Percentiles rank a stretch among this genome's conserved stretches.
Conservation (phyloP, 2,888 invertebrate species). For the Pristionchus fissidentatus region DNA sequence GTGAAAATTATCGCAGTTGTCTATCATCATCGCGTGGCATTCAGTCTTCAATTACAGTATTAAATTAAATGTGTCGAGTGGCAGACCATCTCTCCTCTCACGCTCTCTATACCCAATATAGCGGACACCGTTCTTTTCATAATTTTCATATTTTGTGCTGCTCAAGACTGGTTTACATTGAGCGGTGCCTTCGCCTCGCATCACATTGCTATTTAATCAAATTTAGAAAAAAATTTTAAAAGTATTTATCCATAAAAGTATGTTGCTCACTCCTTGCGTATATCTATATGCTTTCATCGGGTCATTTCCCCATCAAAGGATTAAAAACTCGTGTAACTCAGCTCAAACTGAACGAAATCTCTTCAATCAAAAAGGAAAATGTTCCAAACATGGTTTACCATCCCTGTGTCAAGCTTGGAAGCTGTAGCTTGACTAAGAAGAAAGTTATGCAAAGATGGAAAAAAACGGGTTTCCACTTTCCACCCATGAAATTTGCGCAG, state of each 20-base stretch:
- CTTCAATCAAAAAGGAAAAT: slow-evolving; percentile 76
- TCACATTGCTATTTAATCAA: not conserved
- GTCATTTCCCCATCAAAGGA: too few relatives aligned
- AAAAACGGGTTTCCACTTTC: too few relatives aligned
- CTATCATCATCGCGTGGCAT: slow-evolving; percentile 72
- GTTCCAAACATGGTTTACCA: slow-evolving; percentile 54
- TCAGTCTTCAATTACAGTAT: slow-evolving; percentile 67
- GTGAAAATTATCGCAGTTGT: slow-evolving; percentile 63
- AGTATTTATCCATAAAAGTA: too few relatives aligned
- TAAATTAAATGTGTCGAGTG: not conserved
- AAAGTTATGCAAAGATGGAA: too few relatives aligned
- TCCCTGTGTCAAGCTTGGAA: slow-evolving; percentile 77
- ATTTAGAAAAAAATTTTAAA: not conserved
- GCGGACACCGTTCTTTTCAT: not conserved
- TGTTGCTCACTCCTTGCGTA: slow-evolving; percentile 67
- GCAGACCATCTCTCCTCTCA: too few relatives aligned
- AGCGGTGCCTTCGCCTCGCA: too few relatives aligned
- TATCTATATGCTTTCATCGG: too few relatives aligned
- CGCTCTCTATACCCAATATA: not conserved
- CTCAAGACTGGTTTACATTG: not conserved
- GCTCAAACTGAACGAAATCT: slow-evolving; percentile 72
- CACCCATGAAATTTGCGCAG: too few relatives aligned
- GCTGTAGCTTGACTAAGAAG: slow-evolving; percentile 79
- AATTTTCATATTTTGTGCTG: too few relatives aligned
- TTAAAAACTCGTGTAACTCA: too few relatives aligned